phyloP scores from a whole-genome alignment of 2,797 vertebrate genomes.

The Argyrosomus regius region DNA sequence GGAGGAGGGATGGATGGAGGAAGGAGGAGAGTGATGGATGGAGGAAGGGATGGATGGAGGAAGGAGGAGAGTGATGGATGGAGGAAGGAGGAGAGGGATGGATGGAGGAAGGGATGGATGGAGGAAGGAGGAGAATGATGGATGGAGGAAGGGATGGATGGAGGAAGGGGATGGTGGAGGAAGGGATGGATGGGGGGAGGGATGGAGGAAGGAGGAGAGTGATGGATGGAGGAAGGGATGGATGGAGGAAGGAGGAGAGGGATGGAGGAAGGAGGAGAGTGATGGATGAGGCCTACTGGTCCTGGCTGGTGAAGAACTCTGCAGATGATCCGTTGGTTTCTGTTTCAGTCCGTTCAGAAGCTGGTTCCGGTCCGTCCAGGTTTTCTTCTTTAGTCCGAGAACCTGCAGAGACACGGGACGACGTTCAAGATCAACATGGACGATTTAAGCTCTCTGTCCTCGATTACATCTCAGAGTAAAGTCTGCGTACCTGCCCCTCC shows the following conservation, averaged over 20 bases:
- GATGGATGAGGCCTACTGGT: constrained; percentile 78
- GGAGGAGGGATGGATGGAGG: not conserved
- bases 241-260: not conserved
- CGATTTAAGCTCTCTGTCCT: too few relatives aligned
- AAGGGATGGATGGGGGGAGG: not conserved
- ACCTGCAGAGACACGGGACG: constrained; percentile 74
- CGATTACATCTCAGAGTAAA: too few relatives aligned
- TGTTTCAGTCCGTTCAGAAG: constrained; percentile 84
- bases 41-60: not conserved
- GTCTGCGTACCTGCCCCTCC: constrained; percentile 50
- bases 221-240: not conserved
- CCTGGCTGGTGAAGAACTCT: constrained; percentile 86
- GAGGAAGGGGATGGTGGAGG: too few relatives aligned
- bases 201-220: not conserved
- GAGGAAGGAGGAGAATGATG: not conserved
- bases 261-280: not conserved
- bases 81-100: not conserved
- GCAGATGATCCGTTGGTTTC: constrained; percentile 88
- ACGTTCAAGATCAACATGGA: not conserved
- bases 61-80: not conserved
- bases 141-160: not conserved
- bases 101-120: not conserved
- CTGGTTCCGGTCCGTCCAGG: constrained; percentile 84
- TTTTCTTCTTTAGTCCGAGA: constrained; percentile 86
- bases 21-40: too few relatives aligned